These are phyloP conservation scores for Cynoglossus semilaevis DNA, from an alignment of 2,113 vertebrate species.

Conservation along the genomic window DNA sequence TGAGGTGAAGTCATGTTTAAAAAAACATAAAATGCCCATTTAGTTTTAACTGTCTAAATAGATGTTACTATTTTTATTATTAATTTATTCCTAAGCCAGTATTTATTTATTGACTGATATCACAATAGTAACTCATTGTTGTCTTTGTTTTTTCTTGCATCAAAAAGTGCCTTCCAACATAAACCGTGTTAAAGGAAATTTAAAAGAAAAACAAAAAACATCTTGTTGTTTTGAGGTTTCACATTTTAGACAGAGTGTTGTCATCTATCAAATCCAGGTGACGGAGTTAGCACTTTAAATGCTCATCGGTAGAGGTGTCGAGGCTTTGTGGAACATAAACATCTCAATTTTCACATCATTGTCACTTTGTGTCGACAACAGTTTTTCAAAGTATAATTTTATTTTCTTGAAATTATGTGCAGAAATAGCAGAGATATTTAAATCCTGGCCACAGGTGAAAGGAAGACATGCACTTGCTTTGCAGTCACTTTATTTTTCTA, in stretches of 20 bases:
- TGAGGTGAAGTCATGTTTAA: too few relatives aligned
- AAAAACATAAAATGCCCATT: too few relatives aligned
- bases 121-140: background rate
- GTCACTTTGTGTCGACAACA: slow-evolving; percentile 32
- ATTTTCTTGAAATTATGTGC: background rate
- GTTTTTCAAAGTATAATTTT: background rate
- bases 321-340: background rate
- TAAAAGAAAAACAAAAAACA: too few relatives aligned
- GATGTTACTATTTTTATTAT: too few relatives aligned
- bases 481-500: slow-evolving; percentile 42
- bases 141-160: slow-evolving; percentile 16
- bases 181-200: slow-evolving; percentile 18
- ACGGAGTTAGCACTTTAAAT: background rate
- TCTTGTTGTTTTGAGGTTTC: too few relatives aligned
- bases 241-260: too few relatives aligned
- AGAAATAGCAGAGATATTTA: too few relatives aligned
- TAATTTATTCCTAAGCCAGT: too few relatives aligned
- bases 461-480: slow-evolving; percentile 8
- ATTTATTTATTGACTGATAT: too few relatives aligned
- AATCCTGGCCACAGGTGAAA: background rate
- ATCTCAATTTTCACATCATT: background rate
- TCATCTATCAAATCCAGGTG: too few relatives aligned
- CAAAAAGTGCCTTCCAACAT: slow-evolving; percentile 70
- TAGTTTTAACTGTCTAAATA: too few relatives aligned
- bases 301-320: background rate